Evolutionary conservation across 1,140 invertebrate genomes (phyloP), one percentile per base, ranked within the genome.

Genomic region (Eubasilissa regina): DNA sequence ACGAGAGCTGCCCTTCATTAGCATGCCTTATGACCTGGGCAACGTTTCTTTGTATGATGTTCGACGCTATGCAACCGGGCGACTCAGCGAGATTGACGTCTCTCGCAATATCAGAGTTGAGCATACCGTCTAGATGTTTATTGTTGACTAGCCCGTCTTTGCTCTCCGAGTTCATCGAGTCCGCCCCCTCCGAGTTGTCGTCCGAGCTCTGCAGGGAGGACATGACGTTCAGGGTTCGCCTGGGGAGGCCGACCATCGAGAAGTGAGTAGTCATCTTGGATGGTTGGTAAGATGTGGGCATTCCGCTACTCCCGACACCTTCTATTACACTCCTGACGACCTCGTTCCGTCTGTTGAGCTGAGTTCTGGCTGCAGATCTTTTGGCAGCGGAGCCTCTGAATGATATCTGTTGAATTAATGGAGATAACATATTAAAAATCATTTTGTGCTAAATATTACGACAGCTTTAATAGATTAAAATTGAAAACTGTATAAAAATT

Each of bases 301-400:
- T 60, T 13, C 76, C 73, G 15, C 79, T 78, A 48, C 72, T 80
- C 10, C 81, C 81, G 19, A 82, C 76, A 3, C 81, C 81, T 56
- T 83, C 81, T 19, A 83, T 83, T 45, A 83, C 81, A 44, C 81
- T 83, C 4, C 78, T 45, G 10, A 80, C 72, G 21, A 80, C 66
- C 21, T 82, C 78, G 15, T 56, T 75, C 64, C 77, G 66, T n/a
- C 78, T 78, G 45, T 66, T n/a, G 55, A 55, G 53, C 9, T 15
- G 55, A 47, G 70, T 66, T 44, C 45, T 35, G 53, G 56, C 35
- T 51, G 72, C 25, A 45, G 51, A 58, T 58, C 68, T 51, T 15
- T 81, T 81, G 8, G 77, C 55, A 11, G 64, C 55, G 1, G 73
- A 35, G 13, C 72, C 45, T 72, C 80, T 25, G 53, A 81, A 81